Evolutionary conservation across 2,888 invertebrate genomes (phyloP).

Genomic region (Eulithis testata): DNA sequence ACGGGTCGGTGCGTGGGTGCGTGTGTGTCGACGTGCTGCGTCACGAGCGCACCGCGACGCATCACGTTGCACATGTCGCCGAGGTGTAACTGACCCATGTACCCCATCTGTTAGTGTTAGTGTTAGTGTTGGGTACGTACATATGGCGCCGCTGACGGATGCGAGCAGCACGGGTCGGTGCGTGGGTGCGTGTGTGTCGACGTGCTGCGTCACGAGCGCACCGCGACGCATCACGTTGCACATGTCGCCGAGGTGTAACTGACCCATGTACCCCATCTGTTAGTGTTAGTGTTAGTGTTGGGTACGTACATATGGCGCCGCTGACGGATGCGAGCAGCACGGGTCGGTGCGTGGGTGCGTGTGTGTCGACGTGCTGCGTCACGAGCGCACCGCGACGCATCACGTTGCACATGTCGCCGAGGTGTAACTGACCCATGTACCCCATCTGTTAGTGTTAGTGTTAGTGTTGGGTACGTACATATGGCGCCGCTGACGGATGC

Average conservation of each 20-base stretch:
- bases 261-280: constrained; percentile 96
- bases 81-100: constrained; percentile 97
- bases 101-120: constrained; percentile 90
- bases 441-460: too few relatives aligned
- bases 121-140: constrained; percentile 86
- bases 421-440: too few relatives aligned
- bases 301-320: too few relatives aligned
- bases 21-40: constrained; percentile 93
- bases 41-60: constrained; percentile 96
- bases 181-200: constrained; percentile 93
- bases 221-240: constrained; percentile 98
- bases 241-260: constrained; percentile 98
- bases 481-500: too few relatives aligned
- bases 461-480: too few relatives aligned
- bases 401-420: too few relatives aligned
- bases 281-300: too few relatives aligned
- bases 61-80: constrained; percentile 99
- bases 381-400: too few relatives aligned
- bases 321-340: too few relatives aligned
- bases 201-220: constrained; percentile 95
- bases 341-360: too few relatives aligned
- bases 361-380: too few relatives aligned
- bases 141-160: constrained; percentile 87
- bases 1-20: constrained; percentile 95
- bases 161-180: constrained; percentile 95